These are phyloP conservation scores for Himalopsyche japonica DNA, from an alignment of 2,888 invertebrate species.

Conservation along the genomic window DNA sequence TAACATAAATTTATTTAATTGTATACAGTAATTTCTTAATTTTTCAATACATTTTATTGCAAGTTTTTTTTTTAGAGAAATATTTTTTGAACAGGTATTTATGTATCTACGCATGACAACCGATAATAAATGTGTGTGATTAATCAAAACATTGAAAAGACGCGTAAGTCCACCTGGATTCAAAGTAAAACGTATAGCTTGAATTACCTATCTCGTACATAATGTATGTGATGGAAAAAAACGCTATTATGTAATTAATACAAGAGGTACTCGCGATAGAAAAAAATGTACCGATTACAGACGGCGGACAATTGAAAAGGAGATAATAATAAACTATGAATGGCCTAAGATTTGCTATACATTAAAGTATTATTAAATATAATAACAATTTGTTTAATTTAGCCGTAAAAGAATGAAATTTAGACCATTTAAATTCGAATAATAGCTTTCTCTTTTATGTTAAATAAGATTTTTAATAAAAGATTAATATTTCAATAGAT, in stretches of 20 bases:
- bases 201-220: not conserved
- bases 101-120: not conserved
- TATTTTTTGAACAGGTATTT: not conserved
- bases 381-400: not conserved
- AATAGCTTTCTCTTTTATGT: too few species aligned
- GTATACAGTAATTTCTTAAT: too few species aligned
- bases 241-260: not conserved
- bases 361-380: not conserved
- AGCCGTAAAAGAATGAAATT: not conserved
- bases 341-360: not conserved
- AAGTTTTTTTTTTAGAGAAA: not conserved
- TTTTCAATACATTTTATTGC: too few species aligned
- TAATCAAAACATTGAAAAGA: not conserved
- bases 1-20: too few species aligned
- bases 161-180: not conserved
- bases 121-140: not conserved
- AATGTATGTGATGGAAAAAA: not conserved
- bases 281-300: not conserved
- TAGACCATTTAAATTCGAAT: not conserved
- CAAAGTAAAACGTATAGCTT: not conserved
- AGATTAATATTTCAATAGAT: too few species aligned
- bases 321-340: not conserved
- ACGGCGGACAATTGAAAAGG: not conserved
- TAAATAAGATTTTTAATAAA: too few species aligned
- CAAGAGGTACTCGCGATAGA: not conserved